Evolutionary conservation across 1,140 invertebrate species (phyloP), one percentile per base, ranked within the genome.

Genomic region (Hyles vespertilio): DNA sequence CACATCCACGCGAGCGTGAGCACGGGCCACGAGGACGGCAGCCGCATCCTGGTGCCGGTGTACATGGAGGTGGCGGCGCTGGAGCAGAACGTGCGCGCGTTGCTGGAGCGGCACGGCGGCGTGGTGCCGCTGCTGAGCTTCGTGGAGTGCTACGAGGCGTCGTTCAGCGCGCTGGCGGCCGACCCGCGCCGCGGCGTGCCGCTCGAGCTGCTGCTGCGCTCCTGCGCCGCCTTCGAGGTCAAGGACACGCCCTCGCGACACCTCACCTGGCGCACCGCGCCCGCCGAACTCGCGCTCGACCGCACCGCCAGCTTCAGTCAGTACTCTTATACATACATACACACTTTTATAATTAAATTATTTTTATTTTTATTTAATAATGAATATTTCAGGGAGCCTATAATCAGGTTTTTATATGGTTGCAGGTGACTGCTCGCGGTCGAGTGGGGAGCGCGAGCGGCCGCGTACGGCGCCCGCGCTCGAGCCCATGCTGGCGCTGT

Each of bases 131-230:
- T 88, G 59, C 70, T 88, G 70, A 96, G 95, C 85, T 93, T 96
- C 69, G 92, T 94, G 47, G 92, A 93, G 62, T 97, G 95, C 79
- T 96, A 96, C 74, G 91, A 93, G 74, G 92, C 93, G 12, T 92
- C 93, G 75, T 95, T 95, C 79, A 91, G 91, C 36, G 65, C 89
- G 5, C 72, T 94, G 46, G 75, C 89, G 47, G 72, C 89, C 3
- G 87, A 92, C 73, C 12, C 69, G 2, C 88, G 90, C 32, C 90
- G 89, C 63, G 95, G 95, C 2, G 95, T 97, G 5, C 93, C 95
- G 0, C 81, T 97, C 36, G 96, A 97, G 77, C 93, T 96, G 84
- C 85, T 97, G 33, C 91, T 97, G 2, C 92, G 94, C 8, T 95
- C 94, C 79, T 89, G 96, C 3, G 91, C 92, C 6, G 92, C 92